Evolutionary conservation across 2,888 invertebrate species (phyloP).

Genomic region (Phyllotreta cruciferae): DNA sequence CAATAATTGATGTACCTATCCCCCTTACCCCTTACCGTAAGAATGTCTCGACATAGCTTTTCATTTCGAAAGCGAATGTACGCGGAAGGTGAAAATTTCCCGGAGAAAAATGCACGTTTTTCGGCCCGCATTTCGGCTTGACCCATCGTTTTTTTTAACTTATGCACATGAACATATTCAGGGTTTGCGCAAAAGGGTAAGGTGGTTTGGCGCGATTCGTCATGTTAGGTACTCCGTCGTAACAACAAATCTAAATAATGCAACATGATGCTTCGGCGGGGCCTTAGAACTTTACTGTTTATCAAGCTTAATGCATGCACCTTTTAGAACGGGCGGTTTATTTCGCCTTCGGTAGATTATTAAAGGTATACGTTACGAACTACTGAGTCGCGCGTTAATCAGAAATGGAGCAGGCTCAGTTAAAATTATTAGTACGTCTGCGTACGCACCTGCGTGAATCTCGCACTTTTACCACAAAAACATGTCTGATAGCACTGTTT

Average conservation of each 20-base stretch:
- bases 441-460: slow-evolving; percentile 94
- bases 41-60: slow-evolving; percentile 38
- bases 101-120: slow-evolving; percentile 21
- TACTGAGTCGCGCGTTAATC: slow-evolving; percentile 56
- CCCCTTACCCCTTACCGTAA: slow-evolving; percentile 54
- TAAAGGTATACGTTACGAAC: slow-evolving; percentile 16
- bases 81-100: slow-evolving; percentile 9
- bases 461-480: slow-evolving; percentile 61
- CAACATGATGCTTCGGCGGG: too few relatives aligned
- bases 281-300: too few relatives aligned
- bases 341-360: slow-evolving; percentile 2
- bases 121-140: slow-evolving; percentile 39
- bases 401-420: slow-evolving; percentile 84
- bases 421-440: slow-evolving; percentile 88
- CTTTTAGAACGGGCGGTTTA: slow-evolving; percentile 2
- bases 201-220: slow-evolving; percentile 56
- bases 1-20: slow-evolving; percentile 56
- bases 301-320: slow-evolving; percentile 15
- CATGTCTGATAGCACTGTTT: slow-evolving; percentile 58
- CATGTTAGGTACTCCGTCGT: slow-evolving; percentile 40
- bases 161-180: slow-evolving; percentile 56
- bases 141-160: slow-evolving; percentile 48
- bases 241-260: slow-evolving; percentile 35
- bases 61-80: slow-evolving; percentile 32
- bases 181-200: slow-evolving; percentile 54